Evolutionary conservation across 2,888 invertebrate species (phyloP).

Genomic region (Ashinkailepas kermadecensis): DNA sequence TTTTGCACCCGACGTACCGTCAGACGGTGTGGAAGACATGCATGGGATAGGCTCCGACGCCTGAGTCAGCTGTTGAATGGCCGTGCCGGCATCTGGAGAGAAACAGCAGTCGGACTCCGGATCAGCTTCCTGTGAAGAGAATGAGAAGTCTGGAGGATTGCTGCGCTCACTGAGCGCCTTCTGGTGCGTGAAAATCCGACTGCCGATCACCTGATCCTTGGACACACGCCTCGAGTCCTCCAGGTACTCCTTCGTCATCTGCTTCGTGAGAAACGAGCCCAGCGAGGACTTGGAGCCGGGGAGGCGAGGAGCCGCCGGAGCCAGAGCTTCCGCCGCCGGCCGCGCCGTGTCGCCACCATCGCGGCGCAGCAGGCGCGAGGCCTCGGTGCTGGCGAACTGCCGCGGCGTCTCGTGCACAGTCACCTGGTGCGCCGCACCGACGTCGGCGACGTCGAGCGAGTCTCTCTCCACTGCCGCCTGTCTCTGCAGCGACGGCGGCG

Average conservation of each 20-base stretch:
- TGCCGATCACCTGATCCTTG: not conserved
- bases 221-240: not conserved
- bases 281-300: not conserved
- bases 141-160: not conserved
- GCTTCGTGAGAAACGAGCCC: not conserved
- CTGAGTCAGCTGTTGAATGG: too few species aligned
- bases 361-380: not conserved
- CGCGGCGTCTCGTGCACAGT: not conserved
- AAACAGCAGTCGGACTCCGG: not conserved
- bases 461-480: not conserved
- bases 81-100: too few species aligned
- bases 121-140: not conserved
- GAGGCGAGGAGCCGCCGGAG: not conserved
- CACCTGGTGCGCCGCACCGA: not conserved
- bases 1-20: too few species aligned
- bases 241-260: constrained; percentile 11
- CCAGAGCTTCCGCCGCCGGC: not conserved
- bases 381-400: not conserved
- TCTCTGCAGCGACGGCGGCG: not conserved
- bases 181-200: not conserved
- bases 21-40: too few species aligned
- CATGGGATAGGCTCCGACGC: too few species aligned
- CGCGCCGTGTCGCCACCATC: not conserved
- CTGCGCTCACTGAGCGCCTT: not conserved
- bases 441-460: not conserved